These are phyloP conservation scores for Vandiemenella viatica DNA, from an alignment of 2,888 invertebrate species.

Conservation along the genomic window DNA sequence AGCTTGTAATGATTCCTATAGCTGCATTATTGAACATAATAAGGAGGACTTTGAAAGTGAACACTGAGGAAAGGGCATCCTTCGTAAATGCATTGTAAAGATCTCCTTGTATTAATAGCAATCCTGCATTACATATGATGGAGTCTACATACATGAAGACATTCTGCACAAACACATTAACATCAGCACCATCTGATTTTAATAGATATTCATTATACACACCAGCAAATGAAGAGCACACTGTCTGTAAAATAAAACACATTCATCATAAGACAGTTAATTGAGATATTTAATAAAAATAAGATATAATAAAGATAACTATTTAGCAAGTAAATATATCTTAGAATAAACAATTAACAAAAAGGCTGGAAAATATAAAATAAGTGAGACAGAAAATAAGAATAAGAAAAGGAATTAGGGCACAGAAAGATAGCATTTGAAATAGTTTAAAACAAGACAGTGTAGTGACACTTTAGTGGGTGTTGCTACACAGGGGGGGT, in stretches of 20 bases:
- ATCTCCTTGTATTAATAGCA: constrained; percentile 53
- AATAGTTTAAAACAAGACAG: too few relatives aligned
- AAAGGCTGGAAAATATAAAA: too few relatives aligned
- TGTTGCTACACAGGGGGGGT: too few relatives aligned
- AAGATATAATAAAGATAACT: too few relatives aligned
- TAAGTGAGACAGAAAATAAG: too few relatives aligned
- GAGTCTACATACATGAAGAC: constrained; percentile 92
- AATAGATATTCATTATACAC: constrained; percentile 91
- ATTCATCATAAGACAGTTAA: too few relatives aligned
- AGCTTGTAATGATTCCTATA: constrained; percentile 85
- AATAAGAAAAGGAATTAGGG: too few relatives aligned
- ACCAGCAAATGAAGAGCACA: constrained; percentile 86
- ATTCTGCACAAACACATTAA: constrained; percentile 85
- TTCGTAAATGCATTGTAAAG: constrained; percentile 42
- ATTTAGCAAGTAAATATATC: too few relatives aligned
- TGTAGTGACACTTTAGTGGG: too few relatives aligned
- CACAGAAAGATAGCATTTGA: too few relatives aligned
- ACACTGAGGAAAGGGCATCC: constrained; percentile 38
- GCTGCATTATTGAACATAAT: constrained; percentile 80
- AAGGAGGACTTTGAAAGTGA: constrained; percentile 54
- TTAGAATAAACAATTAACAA: too few relatives aligned
- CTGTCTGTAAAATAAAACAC: constrained; percentile 59
- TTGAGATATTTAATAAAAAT: too few relatives aligned
- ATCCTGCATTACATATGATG: constrained; percentile 71
- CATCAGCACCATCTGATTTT: constrained; percentile 67